These are phyloP conservation scores for Megaceryle alcyon DNA, from an alignment of 2,797 vertebrate genomes.

Conservation along the genomic window DNA sequence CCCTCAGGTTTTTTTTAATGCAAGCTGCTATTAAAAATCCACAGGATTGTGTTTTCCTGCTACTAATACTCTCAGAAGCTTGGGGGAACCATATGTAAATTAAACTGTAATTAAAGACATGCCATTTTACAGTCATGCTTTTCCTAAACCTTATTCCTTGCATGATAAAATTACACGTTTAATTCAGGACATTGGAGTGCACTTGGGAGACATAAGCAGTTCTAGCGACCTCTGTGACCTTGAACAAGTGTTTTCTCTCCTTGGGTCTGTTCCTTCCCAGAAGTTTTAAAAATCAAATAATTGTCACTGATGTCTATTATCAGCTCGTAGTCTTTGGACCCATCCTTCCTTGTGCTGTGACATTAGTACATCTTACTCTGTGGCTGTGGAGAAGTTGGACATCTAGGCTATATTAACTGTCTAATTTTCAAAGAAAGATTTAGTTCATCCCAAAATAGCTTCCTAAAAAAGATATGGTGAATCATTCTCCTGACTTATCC, in stretches of 20 bases:
- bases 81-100: background rate
- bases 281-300: background rate
- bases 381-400: background rate
- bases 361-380: background rate
- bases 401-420: background rate
- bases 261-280: background rate
- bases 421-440: background rate
- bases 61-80: background rate
- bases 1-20: background rate
- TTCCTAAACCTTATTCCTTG: background rate
- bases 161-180: constrained; percentile 15
- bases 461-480: constrained; percentile 12
- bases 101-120: background rate
- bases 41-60: background rate
- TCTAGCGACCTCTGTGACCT: background rate
- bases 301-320: background rate
- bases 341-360: background rate
- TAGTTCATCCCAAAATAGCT: constrained; percentile 31
- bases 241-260: constrained; percentile 20
- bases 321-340: background rate
- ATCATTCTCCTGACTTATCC: constrained; percentile 22
- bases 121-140: background rate
- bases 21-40: background rate
- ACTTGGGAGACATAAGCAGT: background rate
- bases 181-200: background rate